phyloP scores from a whole-genome alignment of 2,888 invertebrate genomes.

The Hoplodrina blanda region DNA sequence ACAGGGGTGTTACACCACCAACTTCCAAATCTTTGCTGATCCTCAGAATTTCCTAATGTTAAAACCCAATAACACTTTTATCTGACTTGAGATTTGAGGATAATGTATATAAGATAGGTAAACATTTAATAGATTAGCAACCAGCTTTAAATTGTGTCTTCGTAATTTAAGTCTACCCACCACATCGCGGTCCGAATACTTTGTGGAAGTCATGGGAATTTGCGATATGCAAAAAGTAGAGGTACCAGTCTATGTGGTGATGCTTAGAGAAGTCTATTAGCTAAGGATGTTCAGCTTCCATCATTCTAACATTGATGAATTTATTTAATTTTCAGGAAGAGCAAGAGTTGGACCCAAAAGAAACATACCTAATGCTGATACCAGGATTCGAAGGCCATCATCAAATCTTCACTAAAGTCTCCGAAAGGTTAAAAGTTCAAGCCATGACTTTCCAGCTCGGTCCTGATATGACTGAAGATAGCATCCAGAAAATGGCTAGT shows the following conservation, averaged over 20 bases:
- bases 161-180: too few species aligned
- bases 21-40: too few species aligned
- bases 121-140: too few species aligned
- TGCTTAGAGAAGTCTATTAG: not conserved
- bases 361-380: constrained; percentile 71
- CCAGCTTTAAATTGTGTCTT: too few species aligned
- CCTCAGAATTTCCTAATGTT: too few species aligned
- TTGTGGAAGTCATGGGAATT: not conserved
- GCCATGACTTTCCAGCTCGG: constrained; percentile 72
- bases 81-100: too few species aligned
- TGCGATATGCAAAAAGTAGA: not conserved
- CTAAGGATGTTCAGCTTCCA: not conserved
- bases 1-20: too few species aligned
- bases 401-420: constrained; percentile 64
- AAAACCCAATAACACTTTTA: too few species aligned
- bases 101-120: too few species aligned
- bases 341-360: constrained; percentile 63
- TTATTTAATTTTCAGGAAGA: constrained; percentile 63
- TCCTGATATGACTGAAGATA: constrained; percentile 70
- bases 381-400: constrained; percentile 79
- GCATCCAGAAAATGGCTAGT: constrained; percentile 70
- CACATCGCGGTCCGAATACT: too few species aligned
- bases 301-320: not conserved
- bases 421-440: constrained; percentile 71
- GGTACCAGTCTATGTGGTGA: too few species aligned